Evolutionary conservation across 2,797 vertebrate genomes (phyloP).

Genomic region (Etheostoma perlongum): DNA sequence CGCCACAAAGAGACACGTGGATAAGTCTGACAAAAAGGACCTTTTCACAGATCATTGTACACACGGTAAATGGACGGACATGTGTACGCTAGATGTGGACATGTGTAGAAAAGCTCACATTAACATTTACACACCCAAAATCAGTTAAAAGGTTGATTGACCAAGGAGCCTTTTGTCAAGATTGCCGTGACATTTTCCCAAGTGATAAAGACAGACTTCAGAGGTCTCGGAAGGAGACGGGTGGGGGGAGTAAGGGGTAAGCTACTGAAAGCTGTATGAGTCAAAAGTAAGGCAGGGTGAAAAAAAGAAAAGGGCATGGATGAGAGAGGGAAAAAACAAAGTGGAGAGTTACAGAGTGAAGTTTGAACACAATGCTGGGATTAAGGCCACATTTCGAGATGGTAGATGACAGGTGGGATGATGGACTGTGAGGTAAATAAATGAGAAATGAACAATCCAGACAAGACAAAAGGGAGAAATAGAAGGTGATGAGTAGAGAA

Average conservation of each 20-base stretch:
- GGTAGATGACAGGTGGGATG: slow-evolving; percentile 41
- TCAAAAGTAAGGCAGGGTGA: slow-evolving; percentile 1
- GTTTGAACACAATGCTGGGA: slow-evolving; percentile 18
- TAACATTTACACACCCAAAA: not conserved
- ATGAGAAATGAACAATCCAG: slow-evolving; percentile 34
- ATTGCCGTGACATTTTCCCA: slow-evolving; percentile 74
- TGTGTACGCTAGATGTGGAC: too few species aligned
- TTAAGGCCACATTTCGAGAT: slow-evolving; percentile 16
- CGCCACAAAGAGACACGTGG: slow-evolving; percentile 20
- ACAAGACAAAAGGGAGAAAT: slow-evolving; percentile 25
- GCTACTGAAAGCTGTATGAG: not conserved
- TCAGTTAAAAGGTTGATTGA: slow-evolving; percentile 34
- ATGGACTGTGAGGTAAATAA: slow-evolving; percentile 36
- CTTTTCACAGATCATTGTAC: slow-evolving; percentile 2
- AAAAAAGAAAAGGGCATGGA: not conserved
- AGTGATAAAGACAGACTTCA: slow-evolving; percentile 44
- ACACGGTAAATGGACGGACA: not conserved
- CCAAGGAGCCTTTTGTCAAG: slow-evolving; percentile 50
- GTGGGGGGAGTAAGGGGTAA: not conserved
- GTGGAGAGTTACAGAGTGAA: not conserved
- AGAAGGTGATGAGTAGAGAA: slow-evolving; percentile 31
- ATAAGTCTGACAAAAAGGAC: not conserved
- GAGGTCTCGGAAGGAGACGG: slow-evolving; percentile 28
- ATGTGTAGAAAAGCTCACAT: not conserved
- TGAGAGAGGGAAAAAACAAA: not conserved